Percentiles rank a stretch among this genome's conserved stretches.
Evolutionary conservation across 2,888 invertebrate species (phyloP).

Genomic region (Netelia fuscicornis): DNA sequence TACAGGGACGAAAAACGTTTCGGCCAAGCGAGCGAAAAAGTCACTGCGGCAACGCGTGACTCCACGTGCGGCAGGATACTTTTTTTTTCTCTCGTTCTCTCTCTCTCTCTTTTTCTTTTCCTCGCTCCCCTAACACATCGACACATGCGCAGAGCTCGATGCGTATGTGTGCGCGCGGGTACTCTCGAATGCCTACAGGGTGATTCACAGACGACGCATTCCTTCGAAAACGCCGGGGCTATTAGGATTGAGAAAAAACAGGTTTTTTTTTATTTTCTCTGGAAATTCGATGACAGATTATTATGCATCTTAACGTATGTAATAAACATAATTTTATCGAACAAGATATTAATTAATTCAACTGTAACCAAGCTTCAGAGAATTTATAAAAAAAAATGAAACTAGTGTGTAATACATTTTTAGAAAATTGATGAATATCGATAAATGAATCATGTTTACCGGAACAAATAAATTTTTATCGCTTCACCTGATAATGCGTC

Average conservation of each 20-base stretch:
- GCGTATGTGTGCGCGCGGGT: slow-evolving; percentile 14
- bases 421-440: too few species aligned
- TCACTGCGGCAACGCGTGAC: slow-evolving; percentile 54
- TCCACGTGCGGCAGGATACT: slow-evolving; percentile 53
- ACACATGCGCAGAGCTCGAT: neutral
- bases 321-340: neutral
- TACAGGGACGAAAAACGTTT: neutral
- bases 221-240: slow-evolving; percentile 40
- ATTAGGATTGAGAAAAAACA: slow-evolving; percentile 29
- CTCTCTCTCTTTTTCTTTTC: neutral
- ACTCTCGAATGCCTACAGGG: slow-evolving; percentile 58
- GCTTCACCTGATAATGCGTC: too few species aligned
- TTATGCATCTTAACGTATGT: neutral
- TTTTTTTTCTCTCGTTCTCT: slow-evolving; percentile 25
- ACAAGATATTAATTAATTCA: neutral
- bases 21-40: slow-evolving; percentile 45
- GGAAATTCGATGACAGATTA: slow-evolving; percentile 30
- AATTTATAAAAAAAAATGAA: neutral
- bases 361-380: neutral
- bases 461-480: too few species aligned
- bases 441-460: too few species aligned
- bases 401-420: too few species aligned
- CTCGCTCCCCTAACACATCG: neutral
- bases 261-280: slow-evolving; percentile 11
- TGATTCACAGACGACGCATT: slow-evolving; percentile 62